phyloP scores from a whole-genome alignment of 2,888 invertebrate genomes.

The Tetanocera ferruginea region DNA sequence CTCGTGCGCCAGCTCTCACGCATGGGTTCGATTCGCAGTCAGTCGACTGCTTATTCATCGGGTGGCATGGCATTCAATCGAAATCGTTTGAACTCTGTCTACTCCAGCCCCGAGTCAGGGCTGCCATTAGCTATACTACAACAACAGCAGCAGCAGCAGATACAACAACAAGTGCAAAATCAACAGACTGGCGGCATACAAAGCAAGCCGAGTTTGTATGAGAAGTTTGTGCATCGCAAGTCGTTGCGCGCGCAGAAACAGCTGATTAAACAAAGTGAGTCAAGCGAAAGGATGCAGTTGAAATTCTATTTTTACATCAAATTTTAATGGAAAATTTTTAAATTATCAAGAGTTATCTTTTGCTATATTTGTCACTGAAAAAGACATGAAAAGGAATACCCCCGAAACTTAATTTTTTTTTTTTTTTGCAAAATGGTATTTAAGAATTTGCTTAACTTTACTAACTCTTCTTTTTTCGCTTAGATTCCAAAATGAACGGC shows the following conservation, averaged over 20 bases:
- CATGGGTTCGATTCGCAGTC: conserved; percentile 88
- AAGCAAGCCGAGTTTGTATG: conserved; percentile 84
- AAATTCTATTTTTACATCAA: not conserved
- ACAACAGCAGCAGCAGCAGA: conserved; percentile 64
- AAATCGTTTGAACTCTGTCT: conserved; percentile 83
- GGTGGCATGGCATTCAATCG: conserved; percentile 79
- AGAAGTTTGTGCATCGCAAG: conserved; percentile 84
- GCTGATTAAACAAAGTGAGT: conserved; percentile 78
- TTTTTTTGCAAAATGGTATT: too few species aligned
- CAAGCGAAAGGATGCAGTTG: not conserved
- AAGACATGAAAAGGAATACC: too few species aligned
- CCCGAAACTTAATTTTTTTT: too few species aligned
- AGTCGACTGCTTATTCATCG: conserved; percentile 88
- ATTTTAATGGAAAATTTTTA: not conserved
- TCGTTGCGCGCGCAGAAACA: conserved; percentile 72
- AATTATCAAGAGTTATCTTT: not conserved
- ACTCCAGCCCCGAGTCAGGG: conserved; percentile 76
- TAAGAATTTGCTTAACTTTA: too few species aligned
- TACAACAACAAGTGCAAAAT: conserved; percentile 51
- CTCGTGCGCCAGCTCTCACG: conserved; percentile 87
- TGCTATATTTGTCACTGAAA: too few species aligned
- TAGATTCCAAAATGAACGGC: conserved; percentile 77
- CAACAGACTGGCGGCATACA: conserved; percentile 56
- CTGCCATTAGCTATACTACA: conserved; percentile 68
- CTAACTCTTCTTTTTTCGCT: conserved; percentile 7